Evolutionary conservation across 2,113 vertebrate species (phyloP).

Genomic region (Melanocharis versteri): DNA sequence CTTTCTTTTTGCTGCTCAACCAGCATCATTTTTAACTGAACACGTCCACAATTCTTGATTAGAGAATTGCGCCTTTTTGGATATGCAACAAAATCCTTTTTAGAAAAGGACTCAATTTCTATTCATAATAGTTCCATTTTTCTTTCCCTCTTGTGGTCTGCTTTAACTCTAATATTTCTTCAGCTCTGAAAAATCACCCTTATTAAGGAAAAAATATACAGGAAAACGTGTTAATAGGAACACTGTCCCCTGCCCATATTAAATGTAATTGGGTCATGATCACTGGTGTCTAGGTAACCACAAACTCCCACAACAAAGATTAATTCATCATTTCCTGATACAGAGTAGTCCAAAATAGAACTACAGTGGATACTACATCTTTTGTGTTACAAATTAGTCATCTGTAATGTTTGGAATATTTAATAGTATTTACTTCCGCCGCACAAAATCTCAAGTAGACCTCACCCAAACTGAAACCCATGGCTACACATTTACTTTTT

Average conservation of each 20-base stretch:
- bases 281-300: conserved; percentile 36
- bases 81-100: background rate
- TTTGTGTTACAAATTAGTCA: background rate
- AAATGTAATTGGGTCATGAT: conserved; percentile 31
- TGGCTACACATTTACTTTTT: background rate
- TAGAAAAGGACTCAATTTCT: background rate
- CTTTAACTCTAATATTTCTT: background rate
- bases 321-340: background rate
- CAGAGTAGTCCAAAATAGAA: background rate
- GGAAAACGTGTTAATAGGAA: background rate
- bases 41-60: background rate
- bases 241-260: background rate
- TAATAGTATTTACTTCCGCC: background rate
- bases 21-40: background rate
- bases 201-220: background rate
- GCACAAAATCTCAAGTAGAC: background rate
- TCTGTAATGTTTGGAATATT: background rate
- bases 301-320: background rate
- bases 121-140: background rate
- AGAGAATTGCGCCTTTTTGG: background rate
- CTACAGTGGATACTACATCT: background rate
- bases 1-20: background rate
- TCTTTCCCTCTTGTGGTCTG: background rate
- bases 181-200: background rate
- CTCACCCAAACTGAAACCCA: background rate